A percentile compares a stretch with the other conserved stretches of the same genome.
Conservation (phyloP, 1,140 invertebrate genomes). For the Pinna nobilis region DNA sequence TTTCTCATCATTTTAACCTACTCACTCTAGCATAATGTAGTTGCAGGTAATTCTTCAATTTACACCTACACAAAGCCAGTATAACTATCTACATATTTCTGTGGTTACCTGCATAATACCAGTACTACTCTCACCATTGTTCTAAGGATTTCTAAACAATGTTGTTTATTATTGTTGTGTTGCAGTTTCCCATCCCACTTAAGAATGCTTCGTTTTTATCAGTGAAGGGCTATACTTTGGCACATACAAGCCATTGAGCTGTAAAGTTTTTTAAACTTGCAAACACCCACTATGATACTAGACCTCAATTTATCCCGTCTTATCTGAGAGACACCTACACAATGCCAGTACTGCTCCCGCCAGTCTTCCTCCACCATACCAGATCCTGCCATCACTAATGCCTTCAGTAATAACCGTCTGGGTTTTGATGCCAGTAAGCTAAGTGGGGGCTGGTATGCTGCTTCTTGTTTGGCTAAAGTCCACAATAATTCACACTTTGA, state of each 20-base stretch:
- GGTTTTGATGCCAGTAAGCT: slow-evolving; percentile 68
- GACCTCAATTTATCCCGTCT: no score
- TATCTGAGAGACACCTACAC: no score
- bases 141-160: not conserved
- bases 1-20: no score
- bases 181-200: not conserved
- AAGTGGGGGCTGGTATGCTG: slow-evolving; percentile 64
- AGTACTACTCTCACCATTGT: no score
- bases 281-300: not conserved
- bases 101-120: no score
- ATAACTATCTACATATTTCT: no score
- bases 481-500: slow-evolving; percentile 71
- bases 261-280: not conserved
- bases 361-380: slow-evolving; percentile 56
- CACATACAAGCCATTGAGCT: no score
- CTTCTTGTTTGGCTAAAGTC: slow-evolving; percentile 70
- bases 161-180: not conserved
- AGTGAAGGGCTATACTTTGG: no score
- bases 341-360: slow-evolving; percentile 71
- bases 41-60: no score
- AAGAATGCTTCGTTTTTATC: not conserved
- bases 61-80: no score
- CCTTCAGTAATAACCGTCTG: slow-evolving; percentile 72
- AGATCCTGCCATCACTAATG: slow-evolving; percentile 73
- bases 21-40: no score